A percentile compares a stretch with the other conserved stretches of the same genome.
phyloP scores from a whole-genome alignment of 1,140 invertebrate species.

The Panagrolaimus sp. region DNA sequence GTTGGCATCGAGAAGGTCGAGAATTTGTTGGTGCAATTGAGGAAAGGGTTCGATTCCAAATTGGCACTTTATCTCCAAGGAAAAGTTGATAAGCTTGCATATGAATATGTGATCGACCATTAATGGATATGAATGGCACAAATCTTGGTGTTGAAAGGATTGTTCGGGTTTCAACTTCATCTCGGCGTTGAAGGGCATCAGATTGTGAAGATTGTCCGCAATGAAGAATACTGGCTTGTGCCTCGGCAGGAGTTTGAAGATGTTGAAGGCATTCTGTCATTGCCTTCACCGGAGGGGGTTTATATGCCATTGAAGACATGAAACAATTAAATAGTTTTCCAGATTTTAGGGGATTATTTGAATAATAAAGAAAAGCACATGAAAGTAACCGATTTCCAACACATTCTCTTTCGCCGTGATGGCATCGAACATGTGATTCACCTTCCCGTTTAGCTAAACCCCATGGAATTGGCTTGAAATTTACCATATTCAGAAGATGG shows the following conservation, averaged over 20 bases:
- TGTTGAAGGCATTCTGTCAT: slow-evolving; percentile 27
- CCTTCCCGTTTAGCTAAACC: slow-evolving; percentile 29
- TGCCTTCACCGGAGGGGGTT: neutral
- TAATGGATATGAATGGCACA: slow-evolving; percentile 35
- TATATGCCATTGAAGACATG: slow-evolving; percentile 5
- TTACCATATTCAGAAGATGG: slow-evolving; percentile 8
- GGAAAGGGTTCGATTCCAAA: slow-evolving; percentile 29
- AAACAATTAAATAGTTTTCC: neutral
- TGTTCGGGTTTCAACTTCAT: slow-evolving; percentile 25
- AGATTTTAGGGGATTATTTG: slow-evolving; percentile 2
- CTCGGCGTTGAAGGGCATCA: slow-evolving; percentile 18
- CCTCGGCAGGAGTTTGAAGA: neutral
- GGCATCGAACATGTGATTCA: slow-evolving; percentile 26
- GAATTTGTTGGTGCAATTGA: neutral
- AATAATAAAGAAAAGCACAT: slow-evolving; percentile 17
- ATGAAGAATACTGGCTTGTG: slow-evolving; percentile 17
- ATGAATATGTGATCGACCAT: slow-evolving; percentile 29
- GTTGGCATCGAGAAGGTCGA: slow-evolving; percentile 14
- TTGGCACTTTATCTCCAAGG: slow-evolving; percentile 24
- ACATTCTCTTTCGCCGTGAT: slow-evolving; percentile 33
- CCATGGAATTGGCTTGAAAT: slow-evolving; percentile 38
- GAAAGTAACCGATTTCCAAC: slow-evolving; percentile 26
- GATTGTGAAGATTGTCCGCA: slow-evolving; percentile 14
- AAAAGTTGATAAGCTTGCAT: slow-evolving; percentile 34
- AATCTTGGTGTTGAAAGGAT: slow-evolving; percentile 32